Base-by-base conservation (phyloP, 2,888 invertebrate species). In the Patella pellucida region DNA sequence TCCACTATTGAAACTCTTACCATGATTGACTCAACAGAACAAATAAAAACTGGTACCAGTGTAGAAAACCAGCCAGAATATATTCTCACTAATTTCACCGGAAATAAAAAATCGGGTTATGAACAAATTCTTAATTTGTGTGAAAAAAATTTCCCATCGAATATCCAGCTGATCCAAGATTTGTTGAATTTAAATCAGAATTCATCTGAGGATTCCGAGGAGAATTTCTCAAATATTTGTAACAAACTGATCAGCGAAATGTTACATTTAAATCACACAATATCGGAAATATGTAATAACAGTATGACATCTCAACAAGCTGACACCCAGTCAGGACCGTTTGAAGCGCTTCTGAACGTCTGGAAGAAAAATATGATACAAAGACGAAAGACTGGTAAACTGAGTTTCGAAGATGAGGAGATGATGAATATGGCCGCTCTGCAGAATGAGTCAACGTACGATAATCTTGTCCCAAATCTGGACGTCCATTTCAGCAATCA, bases 121-220 rank as follows among this genome's bases (percentile, higher is more conserved):
- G 23, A 62, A 11, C 62, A 62, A 62, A 62, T 62, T 62, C 62
- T 62, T 62, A 23, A 62, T 23, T 23, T 62, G 23, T 62, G 62
- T 62, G 62, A 62, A 12, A 19, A 23, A 23, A 62, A 62, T 62
- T 62, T 62, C 23, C 62, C 62, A 11, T 23, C 12, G 19, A n/a
- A 62, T 62, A 62, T 62, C 14, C 62, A 62, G 14, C 9, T 62
- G 23, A 62, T 62, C 14, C 62, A 62, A 23, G 62, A 62, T 62
- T 23, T 62, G 2, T 23, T 62, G 11, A 62, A 62, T 62, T 62
- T 62, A 23, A 62, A 12, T 23, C 62, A 62, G 19, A 23, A 62
- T 14, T 9, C 23, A 23, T 12, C 62, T 11, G 41, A 41, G 9
- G 41, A 41, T 41, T 12, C 12, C 3, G 62, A 62, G 19, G 62